phyloP scores from a whole-genome alignment of 2,888 invertebrate genomes.

The Lypha dubia region DNA sequence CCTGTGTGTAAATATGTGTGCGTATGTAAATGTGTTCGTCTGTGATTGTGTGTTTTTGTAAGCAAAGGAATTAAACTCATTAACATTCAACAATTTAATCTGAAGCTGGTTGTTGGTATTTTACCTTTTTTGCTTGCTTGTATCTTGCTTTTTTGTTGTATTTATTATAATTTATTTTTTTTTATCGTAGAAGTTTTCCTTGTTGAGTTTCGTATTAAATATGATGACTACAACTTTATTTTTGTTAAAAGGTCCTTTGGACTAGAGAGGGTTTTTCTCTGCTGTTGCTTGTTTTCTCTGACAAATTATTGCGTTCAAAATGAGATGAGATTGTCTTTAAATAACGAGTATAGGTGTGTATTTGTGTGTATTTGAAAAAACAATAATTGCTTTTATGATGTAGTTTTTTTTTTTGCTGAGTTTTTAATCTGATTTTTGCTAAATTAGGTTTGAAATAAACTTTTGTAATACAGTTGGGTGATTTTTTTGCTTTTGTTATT shows the following conservation, averaged over 20 bases:
- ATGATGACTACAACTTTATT: conserved; percentile 59
- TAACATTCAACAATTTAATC: conserved; percentile 68
- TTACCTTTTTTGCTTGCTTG: conserved; percentile 35
- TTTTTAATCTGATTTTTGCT: conserved; percentile 72
- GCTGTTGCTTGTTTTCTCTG: not conserved
- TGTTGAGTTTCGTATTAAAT: conserved; percentile 37
- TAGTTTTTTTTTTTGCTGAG: conserved; percentile 19
- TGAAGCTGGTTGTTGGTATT: conserved; percentile 44
- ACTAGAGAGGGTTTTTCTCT: not conserved
- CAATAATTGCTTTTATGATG: conserved; percentile 67
- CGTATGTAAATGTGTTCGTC: no score
- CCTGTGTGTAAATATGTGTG: no score
- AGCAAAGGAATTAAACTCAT: conserved; percentile 66
- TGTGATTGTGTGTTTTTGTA: not conserved
- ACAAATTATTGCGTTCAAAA: conserved; percentile 46
- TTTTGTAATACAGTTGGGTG: conserved; percentile 40
- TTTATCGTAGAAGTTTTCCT: conserved; percentile 18
- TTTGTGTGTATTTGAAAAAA: conserved; percentile 22
- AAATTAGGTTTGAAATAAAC: conserved; percentile 72
- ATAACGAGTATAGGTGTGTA: conserved; percentile 35
- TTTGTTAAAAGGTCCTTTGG: conserved; percentile 38
- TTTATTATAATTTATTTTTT: no score
- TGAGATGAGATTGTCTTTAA: conserved; percentile 27
- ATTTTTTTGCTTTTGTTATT: not conserved
- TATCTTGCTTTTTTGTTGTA: not conserved